These are phyloP conservation scores for Scartelaos histophorus DNA, from an alignment of 2,113 vertebrate genomes.

Conservation along the genomic window DNA sequence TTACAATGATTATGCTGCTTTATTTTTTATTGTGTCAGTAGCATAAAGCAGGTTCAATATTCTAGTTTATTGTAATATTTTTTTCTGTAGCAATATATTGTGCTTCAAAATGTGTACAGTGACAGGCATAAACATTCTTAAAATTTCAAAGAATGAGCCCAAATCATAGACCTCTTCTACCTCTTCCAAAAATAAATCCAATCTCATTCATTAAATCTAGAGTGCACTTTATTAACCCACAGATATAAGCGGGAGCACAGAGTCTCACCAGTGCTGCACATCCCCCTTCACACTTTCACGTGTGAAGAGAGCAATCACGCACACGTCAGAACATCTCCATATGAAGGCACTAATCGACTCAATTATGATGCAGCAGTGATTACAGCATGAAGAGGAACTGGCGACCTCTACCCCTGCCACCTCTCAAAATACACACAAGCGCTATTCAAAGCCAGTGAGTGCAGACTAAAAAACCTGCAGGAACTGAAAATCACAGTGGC, in stretches of 20 bases:
- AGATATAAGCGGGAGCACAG: slow-evolving; percentile 2
- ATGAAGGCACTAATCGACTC: slow-evolving; percentile 65
- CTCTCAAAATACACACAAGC: slow-evolving; percentile 23
- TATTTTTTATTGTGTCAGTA: too few relatives aligned
- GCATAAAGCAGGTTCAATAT: too few relatives aligned
- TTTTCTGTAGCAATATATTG: too few relatives aligned
- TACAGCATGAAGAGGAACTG: slow-evolving; percentile 56
- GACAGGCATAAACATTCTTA: too few relatives aligned
- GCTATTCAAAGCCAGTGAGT: slow-evolving; percentile 21
- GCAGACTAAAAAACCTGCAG: slow-evolving; percentile 5
- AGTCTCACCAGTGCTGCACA: not conserved
- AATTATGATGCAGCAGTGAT: slow-evolving; percentile 61
- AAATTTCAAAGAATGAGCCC: too few relatives aligned
- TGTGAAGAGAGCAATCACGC: slow-evolving; percentile 52
- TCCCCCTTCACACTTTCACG: slow-evolving; percentile 12
- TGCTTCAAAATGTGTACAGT: too few relatives aligned
- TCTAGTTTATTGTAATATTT: too few relatives aligned
- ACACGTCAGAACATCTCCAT: slow-evolving; percentile 62
- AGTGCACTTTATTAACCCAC: slow-evolving; percentile 12
- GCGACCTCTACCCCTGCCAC: slow-evolving; percentile 52
- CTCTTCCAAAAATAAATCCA: not conserved
- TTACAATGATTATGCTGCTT: too few relatives aligned
- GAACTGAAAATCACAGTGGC: not conserved
- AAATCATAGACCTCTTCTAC: too few relatives aligned
- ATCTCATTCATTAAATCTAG: slow-evolving; percentile 10